Evolutionary conservation across 37 sponge, comb jelly and placozoan species (phyloP), one percentile per base, ranked within the genome.

Genomic region (Halichondria panicea): DNA sequence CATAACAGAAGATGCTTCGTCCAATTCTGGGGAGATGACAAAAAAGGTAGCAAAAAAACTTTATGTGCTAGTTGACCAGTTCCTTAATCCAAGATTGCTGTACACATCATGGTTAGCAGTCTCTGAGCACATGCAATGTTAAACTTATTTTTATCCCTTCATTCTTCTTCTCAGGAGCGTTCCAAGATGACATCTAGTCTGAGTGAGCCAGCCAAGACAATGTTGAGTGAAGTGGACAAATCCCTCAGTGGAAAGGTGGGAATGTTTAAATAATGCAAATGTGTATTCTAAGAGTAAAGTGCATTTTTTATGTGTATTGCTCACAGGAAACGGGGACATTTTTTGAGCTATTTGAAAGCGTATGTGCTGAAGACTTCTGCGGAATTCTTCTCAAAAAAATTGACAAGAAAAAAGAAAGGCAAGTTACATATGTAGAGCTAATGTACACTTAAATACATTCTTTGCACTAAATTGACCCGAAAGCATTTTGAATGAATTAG

Each of bases 401-500:
- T 3, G 96, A 95, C 65, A 95, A 88, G 81, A 95, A 95, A 61
- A 95, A 82, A 56, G 96, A 95, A 52, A 84, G 92, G 92, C 87
- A 52, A 19, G 13, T 61, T 4, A 41, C 18, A 7, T 35, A 9
- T 52, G 22, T 21, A 32, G 7, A 58, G 24, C 2, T 27, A 34
- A 28, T 15, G 19, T n/a, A n/a, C n/a, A n/a, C n/a, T n/a, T n/a
- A n/a, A n/a, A n/a, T n/a, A n/a, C n/a, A n/a, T n/a, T n/a, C n/a
- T n/a, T n/a, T n/a, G n/a, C n/a, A n/a, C n/a, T n/a, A n/a, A n/a
- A n/a, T n/a, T n/a, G n/a, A n/a, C n/a, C n/a, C n/a, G n/a, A n/a
- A n/a, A n/a, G n/a, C n/a, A n/a, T n/a, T n/a, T n/a, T n/a, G n/a
- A n/a, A n/a, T n/a, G n/a, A n/a, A n/a, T n/a, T n/a, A n/a, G n/a